A percentile compares a stretch with the other conserved stretches of the same genome.
phyloP scores from a whole-genome alignment of 2,113 vertebrate genomes.

The Vicugna pacos region DNA sequence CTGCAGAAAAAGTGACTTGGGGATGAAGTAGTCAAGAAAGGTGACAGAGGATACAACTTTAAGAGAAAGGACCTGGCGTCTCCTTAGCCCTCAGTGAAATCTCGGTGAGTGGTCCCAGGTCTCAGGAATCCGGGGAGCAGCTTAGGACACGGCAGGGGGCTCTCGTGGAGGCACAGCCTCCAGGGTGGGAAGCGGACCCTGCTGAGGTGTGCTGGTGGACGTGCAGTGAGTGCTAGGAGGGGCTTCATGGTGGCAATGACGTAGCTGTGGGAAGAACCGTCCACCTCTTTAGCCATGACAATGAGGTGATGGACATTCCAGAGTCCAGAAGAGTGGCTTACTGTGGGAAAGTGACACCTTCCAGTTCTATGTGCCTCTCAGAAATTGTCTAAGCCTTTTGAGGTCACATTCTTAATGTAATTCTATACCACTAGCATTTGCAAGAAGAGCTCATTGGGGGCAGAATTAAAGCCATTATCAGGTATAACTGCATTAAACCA shows the following conservation, averaged over 20 bases:
- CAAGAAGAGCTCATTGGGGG: background rate
- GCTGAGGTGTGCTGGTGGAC: background rate
- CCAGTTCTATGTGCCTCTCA: background rate
- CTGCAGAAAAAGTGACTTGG: background rate
- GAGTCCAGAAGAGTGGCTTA: background rate
- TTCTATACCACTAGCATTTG: background rate
- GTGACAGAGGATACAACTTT: background rate
- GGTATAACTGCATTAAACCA: background rate
- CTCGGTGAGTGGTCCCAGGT: background rate
- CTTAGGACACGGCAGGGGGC: too few relatives aligned
- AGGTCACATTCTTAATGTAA: background rate
- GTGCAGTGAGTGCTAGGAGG: background rate
- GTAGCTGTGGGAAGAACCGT: background rate
- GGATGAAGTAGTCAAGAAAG: background rate
- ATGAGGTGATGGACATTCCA: background rate
- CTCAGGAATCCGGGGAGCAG: background rate
- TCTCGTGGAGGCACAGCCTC: background rate
- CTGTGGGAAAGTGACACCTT: background rate
- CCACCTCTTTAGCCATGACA: background rate
- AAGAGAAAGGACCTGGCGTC: background rate
- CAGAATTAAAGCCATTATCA: background rate
- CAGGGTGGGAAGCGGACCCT: background rate
- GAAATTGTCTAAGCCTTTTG: background rate
- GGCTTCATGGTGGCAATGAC: background rate
- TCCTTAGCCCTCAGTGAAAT: background rate